A percentile compares a stretch with the other conserved stretches of the same genome.
phyloP scores from a whole-genome alignment of 2,888 invertebrate genomes.

The Serrognathus titanus region DNA sequence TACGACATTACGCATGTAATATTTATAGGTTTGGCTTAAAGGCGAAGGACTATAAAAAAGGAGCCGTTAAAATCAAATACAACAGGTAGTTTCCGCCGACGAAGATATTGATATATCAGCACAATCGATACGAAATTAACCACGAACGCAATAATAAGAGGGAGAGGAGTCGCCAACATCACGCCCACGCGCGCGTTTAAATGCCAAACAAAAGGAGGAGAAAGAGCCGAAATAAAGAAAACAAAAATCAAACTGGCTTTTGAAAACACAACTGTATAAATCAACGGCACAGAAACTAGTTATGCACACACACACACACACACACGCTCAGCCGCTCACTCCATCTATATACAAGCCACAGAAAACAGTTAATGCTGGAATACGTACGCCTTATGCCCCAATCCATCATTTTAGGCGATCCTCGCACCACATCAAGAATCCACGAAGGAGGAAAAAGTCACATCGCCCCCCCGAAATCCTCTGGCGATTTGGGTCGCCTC shows the following conservation, averaged over 20 bases:
- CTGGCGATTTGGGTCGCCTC: neutral
- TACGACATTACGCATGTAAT: too few relatives aligned
- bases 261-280: conserved; percentile 34
- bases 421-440: neutral
- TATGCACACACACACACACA: conserved; percentile 16
- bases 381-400: conserved; percentile 72
- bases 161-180: neutral
- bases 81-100: too few relatives aligned
- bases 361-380: conserved; percentile 1
- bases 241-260: conserved; percentile 33
- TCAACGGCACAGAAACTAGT: conserved; percentile 32
- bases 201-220: neutral
- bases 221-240: neutral
- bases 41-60: too few relatives aligned
- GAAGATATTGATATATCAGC: neutral
- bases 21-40: too few relatives aligned
- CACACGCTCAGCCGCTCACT: conserved; percentile 10
- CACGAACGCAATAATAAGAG: neutral
- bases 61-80: too few relatives aligned
- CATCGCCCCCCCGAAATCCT: neutral
- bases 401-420: conserved; percentile 60
- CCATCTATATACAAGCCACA: conserved; percentile 4
- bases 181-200: conserved; percentile 2
- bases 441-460: neutral
- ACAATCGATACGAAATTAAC: neutral